phyloP scores from a whole-genome alignment of 2,888 invertebrate genomes.

The Pandemis corylana region DNA sequence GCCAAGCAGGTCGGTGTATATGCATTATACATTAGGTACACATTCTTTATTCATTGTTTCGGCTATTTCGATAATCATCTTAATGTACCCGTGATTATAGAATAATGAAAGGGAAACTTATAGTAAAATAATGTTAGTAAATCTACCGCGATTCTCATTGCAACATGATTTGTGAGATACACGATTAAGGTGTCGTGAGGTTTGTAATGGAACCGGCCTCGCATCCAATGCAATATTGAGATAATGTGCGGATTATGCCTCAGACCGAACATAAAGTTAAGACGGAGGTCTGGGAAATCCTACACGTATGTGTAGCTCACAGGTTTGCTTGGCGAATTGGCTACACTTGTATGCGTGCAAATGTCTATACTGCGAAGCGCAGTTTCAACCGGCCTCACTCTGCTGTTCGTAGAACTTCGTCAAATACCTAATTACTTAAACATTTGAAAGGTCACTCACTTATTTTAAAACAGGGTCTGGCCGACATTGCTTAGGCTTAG shows the following conservation, averaged over 20 bases:
- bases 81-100: constrained; percentile 45
- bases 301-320: too few species aligned
- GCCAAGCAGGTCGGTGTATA: constrained; percentile 59
- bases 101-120: constrained; percentile 58
- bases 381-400: too few species aligned
- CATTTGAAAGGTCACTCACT: too few species aligned
- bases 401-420: too few species aligned
- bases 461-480: too few species aligned
- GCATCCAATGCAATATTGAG: constrained; percentile 7
- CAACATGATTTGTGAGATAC: constrained; percentile 34
- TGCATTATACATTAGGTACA: constrained; percentile 21
- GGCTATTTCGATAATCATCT: constrained; percentile 59
- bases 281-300: too few species aligned
- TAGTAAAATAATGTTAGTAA: constrained; percentile 41
- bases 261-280: too few species aligned
- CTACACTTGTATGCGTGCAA: too few species aligned
- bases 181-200: constrained; percentile 27
- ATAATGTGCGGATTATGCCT: background rate
- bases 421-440: too few species aligned
- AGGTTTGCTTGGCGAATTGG: too few species aligned
- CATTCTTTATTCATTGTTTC: constrained; percentile 60
- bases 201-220: constrained; percentile 21
- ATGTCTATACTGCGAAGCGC: too few species aligned
- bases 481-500: too few species aligned
- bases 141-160: constrained; percentile 39